Conservation (phyloP, 1,140 invertebrate genomes). For the Popillia japonica region DNA sequence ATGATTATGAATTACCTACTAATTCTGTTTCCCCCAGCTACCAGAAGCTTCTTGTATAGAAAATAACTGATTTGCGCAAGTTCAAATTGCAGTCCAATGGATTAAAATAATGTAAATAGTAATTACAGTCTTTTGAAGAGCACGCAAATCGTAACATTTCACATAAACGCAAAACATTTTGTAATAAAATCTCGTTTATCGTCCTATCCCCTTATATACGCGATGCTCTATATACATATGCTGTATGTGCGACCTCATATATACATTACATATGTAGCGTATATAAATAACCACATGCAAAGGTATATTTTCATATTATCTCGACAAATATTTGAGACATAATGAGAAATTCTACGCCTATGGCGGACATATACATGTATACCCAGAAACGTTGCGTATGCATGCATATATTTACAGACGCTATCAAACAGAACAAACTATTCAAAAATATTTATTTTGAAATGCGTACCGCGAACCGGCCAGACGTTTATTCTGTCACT, state of each 20-base stretch:
- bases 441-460: constrained; percentile 32
- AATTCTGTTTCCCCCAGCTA: too few species aligned
- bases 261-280: background rate
- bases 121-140: too few species aligned
- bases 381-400: background rate
- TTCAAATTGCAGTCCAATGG: too few species aligned
- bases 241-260: constrained; percentile 24
- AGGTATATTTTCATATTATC: constrained; percentile 28
- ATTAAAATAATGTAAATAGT: too few species aligned
- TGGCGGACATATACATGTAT: background rate
- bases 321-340: constrained; percentile 33
- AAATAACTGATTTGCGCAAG: too few species aligned
- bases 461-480: background rate
- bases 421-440: constrained; percentile 34
- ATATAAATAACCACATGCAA: constrained; percentile 30
- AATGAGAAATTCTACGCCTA: constrained; percentile 35
- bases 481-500: background rate
- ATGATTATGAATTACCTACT: too few species aligned
- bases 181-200: constrained; percentile 13
- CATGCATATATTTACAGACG: constrained; percentile 16
- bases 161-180: background rate
- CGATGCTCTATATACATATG: background rate
- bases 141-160: background rate
- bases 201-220: background rate
- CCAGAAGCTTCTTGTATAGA: too few species aligned